Conservation (phyloP, 1,140 invertebrate species). For the Bombyx mandarina region DNA sequence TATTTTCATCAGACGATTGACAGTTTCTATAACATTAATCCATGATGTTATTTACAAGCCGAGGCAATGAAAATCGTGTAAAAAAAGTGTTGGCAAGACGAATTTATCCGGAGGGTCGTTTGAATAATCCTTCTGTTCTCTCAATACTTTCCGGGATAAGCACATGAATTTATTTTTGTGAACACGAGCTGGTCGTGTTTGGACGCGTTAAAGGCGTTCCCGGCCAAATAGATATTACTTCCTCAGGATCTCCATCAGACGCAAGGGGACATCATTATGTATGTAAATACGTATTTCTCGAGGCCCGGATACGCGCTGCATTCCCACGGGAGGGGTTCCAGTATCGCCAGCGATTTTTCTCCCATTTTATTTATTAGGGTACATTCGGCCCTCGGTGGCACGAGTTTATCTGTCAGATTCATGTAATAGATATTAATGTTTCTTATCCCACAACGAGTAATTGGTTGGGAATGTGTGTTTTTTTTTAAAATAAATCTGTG, state of each 20-base stretch:
- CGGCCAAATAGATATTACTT: no score
- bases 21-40: no score
- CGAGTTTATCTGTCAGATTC: conserved; percentile 17
- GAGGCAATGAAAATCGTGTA: no score
- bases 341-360: conserved; percentile 22
- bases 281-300: conserved; percentile 21
- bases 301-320: conserved; percentile 9
- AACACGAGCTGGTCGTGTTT: no score
- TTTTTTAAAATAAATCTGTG: background rate
- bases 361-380: conserved; percentile 27
- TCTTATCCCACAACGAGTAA: background rate
- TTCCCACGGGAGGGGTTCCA: conserved; percentile 15
- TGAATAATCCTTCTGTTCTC: no score
- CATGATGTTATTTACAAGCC: no score
- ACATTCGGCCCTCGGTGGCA: conserved; percentile 8
- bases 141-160: no score
- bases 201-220: no score
- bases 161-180: no score
- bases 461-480: background rate
- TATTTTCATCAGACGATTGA: no score
- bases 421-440: conserved; percentile 15
- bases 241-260: conserved; percentile 4
- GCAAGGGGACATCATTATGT: conserved; percentile 18
- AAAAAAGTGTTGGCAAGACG: no score
- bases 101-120: no score